Evolutionary conservation across 1,140 invertebrate genomes (phyloP).

Genomic region (Eurosta solidaginis): DNA sequence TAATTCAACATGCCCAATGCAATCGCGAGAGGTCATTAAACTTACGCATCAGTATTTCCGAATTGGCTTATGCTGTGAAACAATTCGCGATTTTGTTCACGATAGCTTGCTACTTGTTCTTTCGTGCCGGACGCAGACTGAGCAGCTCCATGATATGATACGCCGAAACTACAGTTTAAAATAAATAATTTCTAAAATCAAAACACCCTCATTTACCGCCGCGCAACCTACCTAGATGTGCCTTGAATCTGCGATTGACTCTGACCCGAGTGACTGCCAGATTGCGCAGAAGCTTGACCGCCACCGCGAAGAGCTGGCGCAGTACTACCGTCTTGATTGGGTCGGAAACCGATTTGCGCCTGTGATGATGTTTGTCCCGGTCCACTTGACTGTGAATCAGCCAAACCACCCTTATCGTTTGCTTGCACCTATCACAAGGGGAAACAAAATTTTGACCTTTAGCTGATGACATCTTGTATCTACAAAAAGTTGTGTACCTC

Average conservation of each 20-base stretch:
- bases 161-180: slow-evolving; percentile 71
- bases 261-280: slow-evolving; percentile 72
- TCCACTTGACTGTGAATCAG: slow-evolving; percentile 81
- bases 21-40: background rate
- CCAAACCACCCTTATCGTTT: slow-evolving; percentile 76
- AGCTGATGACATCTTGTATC: background rate
- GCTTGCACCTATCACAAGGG: slow-evolving; percentile 75
- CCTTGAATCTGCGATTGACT: slow-evolving; percentile 81
- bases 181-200: background rate
- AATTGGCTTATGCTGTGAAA: slow-evolving; percentile 59
- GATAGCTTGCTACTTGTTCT: slow-evolving; percentile 60
- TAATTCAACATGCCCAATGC: background rate
- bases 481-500: too few species aligned
- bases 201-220: too few species aligned
- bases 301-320: slow-evolving; percentile 70
- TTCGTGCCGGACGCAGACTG: slow-evolving; percentile 77
- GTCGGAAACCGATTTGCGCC: slow-evolving; percentile 83
- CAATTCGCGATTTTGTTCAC: slow-evolving; percentile 58
- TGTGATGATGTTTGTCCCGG: slow-evolving; percentile 82
- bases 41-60: slow-evolving; percentile 50
- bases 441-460: slow-evolving; percentile 40
- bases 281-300: slow-evolving; percentile 76
- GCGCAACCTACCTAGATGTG: slow-evolving; percentile 63
- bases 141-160: slow-evolving; percentile 78
- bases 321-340: slow-evolving; percentile 65